phyloP scores from a whole-genome alignment of 2,113 vertebrate species.

The Bubalus kerabau region DNA sequence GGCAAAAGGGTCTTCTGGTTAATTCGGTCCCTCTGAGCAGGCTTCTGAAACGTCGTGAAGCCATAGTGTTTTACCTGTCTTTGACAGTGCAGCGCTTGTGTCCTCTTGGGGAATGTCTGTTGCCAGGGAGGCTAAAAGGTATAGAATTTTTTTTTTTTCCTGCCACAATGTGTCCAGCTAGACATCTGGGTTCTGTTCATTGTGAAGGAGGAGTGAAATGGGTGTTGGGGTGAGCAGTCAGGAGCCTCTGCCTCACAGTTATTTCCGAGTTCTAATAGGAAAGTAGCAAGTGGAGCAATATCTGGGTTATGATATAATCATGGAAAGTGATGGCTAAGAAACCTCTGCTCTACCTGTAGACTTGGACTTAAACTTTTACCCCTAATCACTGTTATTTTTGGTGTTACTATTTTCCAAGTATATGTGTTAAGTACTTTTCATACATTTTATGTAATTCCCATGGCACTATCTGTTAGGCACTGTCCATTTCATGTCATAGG shows the following conservation, averaged over 20 bases:
- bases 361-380: background rate
- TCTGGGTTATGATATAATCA: background rate
- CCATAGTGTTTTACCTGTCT: background rate
- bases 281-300: background rate
- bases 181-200: background rate
- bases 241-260: background rate
- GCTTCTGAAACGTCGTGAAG: background rate
- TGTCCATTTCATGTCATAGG: background rate
- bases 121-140: background rate
- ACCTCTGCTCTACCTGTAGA: background rate
- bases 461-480: background rate
- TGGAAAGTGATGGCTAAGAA: background rate
- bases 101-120: background rate
- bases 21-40: background rate
- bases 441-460: background rate
- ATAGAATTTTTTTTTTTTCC: conserved; percentile 1
- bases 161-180: background rate
- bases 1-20: background rate
- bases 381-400: background rate
- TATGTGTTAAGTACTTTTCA: background rate
- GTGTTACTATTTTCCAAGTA: background rate
- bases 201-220: background rate
- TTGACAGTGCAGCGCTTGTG: background rate
- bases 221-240: background rate
- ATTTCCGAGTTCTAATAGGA: background rate